Percentiles rank a stretch among this genome's conserved stretches.
Conservation (phyloP, 2,113 vertebrate species). For the Thunnus thynnus region DNA sequence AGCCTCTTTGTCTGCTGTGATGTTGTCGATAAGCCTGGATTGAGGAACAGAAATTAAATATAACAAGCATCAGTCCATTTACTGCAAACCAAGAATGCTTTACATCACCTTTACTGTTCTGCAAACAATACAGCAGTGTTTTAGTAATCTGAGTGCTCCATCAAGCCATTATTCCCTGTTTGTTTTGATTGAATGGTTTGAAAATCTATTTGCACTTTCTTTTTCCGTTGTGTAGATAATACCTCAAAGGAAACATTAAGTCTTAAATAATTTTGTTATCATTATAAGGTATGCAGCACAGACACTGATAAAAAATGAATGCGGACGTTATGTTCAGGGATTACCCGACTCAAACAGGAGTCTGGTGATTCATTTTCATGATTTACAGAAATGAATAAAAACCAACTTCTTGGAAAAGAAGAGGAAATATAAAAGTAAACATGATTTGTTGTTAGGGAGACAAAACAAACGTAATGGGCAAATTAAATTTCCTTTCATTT, state of each 20-base stretch:
- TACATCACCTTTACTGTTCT: neutral
- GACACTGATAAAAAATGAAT: no score
- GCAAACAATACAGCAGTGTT: neutral
- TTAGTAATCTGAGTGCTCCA: neutral
- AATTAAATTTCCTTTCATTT: no score
- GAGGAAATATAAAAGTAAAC: no score
- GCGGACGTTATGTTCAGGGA: no score
- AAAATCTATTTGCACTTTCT: neutral
- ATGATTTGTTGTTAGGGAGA: no score
- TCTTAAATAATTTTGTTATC: neutral
- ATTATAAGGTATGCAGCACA: no score
- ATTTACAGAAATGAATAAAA: no score
- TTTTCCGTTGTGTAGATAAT: neutral
- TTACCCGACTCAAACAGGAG: no score
- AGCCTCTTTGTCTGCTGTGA: conserved; percentile 32
- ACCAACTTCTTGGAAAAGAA: no score
- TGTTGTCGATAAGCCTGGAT: neutral
- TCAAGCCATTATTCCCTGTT: neutral
- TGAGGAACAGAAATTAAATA: neutral
- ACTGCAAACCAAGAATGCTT: neutral
- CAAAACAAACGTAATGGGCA: no score
- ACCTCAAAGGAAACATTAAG: neutral
- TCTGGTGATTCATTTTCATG: no score
- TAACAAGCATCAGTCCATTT: neutral
- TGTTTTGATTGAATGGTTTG: neutral